These are phyloP conservation scores for Varanus salvator DNA, from an alignment of 2,113 vertebrate genomes.

Conservation along the genomic window DNA sequence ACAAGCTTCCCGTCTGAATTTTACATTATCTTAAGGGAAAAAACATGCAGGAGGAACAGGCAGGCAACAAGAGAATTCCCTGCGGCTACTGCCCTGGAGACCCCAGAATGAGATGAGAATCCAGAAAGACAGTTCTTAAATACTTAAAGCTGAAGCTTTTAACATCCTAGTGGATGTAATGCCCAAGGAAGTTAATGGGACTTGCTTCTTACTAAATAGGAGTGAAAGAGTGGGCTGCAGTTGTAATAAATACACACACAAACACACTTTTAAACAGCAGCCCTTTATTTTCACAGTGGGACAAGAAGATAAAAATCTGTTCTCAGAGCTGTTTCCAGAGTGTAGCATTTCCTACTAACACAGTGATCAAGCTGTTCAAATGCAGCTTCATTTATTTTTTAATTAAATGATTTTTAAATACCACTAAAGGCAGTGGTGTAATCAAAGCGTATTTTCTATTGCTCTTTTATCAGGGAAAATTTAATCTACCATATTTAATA, in stretches of 20 bases:
- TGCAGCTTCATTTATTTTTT: slow-evolving; percentile 41
- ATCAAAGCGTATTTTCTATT: slow-evolving; percentile 53
- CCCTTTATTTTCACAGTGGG: neutral
- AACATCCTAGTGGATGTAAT: neutral
- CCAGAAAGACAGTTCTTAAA: neutral
- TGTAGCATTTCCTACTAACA: slow-evolving; percentile 36
- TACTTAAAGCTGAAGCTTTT: neutral
- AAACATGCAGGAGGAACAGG: too few relatives aligned
- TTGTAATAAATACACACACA: neutral
- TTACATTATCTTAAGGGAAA: too few relatives aligned
- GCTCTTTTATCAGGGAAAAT: slow-evolving; percentile 43
- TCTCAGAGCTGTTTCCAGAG: neutral
- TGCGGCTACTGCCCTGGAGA: too few relatives aligned
- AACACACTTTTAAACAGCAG: neutral
- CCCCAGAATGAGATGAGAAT: neutral
- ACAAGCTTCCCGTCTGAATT: too few relatives aligned
- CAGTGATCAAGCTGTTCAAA: slow-evolving; percentile 45
- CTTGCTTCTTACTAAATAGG: neutral
- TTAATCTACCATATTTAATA: slow-evolving; percentile 54
- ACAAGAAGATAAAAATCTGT: slow-evolving; percentile 21
- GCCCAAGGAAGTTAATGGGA: neutral
- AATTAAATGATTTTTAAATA: slow-evolving; percentile 42
- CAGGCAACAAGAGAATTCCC: too few relatives aligned
- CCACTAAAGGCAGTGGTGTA: neutral
- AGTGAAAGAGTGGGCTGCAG: neutral